Conservation (phyloP, 2,113 vertebrate genomes). For the Centropristis striata region DNA sequence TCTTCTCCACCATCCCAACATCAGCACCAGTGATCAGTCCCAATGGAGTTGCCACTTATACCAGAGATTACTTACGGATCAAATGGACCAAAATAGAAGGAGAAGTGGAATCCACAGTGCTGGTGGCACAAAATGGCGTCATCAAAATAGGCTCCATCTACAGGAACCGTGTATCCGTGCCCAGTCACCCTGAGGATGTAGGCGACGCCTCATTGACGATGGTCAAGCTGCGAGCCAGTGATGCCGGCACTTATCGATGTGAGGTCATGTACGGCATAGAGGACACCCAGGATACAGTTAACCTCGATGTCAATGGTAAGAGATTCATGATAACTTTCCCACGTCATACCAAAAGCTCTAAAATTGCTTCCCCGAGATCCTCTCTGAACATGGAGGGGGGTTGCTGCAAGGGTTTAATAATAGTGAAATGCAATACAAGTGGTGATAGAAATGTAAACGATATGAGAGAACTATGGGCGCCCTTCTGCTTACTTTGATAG, state of each 20-base stretch:
- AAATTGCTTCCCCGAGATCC: slow-evolving; percentile 9
- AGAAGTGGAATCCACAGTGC: slow-evolving; percentile 89
- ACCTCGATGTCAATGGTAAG: slow-evolving; percentile 92
- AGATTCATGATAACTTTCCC: slow-evolving; percentile 4
- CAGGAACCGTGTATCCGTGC: slow-evolving; percentile 93
- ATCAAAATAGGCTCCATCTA: slow-evolving; percentile 93
- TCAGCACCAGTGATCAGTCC: slow-evolving; percentile 84
- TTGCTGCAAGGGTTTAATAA: slow-evolving; percentile 55
- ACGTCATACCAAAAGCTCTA: slow-evolving; percentile 7
- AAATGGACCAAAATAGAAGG: slow-evolving; percentile 96
- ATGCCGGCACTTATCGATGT: slow-evolving; percentile 94
- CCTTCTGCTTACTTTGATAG: slow-evolving; percentile 62
- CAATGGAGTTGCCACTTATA: slow-evolving; percentile 73
- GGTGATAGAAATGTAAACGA: slow-evolving; percentile 62
- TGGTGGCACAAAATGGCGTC: slow-evolving; percentile 93
- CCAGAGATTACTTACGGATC: slow-evolving; percentile 91
- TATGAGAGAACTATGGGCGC: slow-evolving; percentile 35
- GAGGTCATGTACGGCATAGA: slow-evolving; percentile 96
- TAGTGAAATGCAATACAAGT: slow-evolving; percentile 57
- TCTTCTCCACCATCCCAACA: slow-evolving; percentile 91
- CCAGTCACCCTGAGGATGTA: slow-evolving; percentile 88
- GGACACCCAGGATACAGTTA: slow-evolving; percentile 90
- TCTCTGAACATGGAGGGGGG: slow-evolving; percentile 16
- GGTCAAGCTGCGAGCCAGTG: slow-evolving; percentile 93
- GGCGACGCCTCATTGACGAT: slow-evolving; percentile 93